Evolutionary conservation across 2,113 vertebrate species (phyloP).

Genomic region (Pogona vitticeps): DNA sequence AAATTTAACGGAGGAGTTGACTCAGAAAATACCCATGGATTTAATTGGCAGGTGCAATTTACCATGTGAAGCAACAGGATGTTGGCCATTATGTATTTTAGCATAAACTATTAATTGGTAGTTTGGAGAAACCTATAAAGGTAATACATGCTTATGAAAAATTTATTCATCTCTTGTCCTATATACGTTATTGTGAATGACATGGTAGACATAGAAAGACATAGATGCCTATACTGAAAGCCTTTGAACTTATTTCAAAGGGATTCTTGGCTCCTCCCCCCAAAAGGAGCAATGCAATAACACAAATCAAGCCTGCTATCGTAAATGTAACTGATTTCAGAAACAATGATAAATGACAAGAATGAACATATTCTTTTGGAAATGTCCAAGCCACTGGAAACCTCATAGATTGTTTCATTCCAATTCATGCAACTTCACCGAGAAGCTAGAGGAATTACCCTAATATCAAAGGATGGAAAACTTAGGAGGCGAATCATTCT

Average conservation of each 20-base stretch:
- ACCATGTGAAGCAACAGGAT: too few species aligned
- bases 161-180: not conserved
- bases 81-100: too few species aligned
- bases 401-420: not conserved
- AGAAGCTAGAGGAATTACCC: not conserved
- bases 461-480: not conserved
- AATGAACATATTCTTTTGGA: not conserved
- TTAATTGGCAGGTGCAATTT: too few species aligned
- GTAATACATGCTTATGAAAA: not conserved
- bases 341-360: not conserved
- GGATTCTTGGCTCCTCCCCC: not conserved
- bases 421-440: not conserved
- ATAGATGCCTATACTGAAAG: too few species aligned
- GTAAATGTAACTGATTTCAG: not conserved
- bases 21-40: too few species aligned
- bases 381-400: not conserved
- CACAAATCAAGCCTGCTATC: not conserved
- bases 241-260: not conserved
- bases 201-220: not conserved
- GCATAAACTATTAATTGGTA: not conserved
- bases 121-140: not conserved
- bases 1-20: too few species aligned
- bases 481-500: not conserved
- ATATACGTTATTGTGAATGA: not conserved
- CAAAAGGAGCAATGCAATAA: not conserved